Percentiles rank a stretch among this genome's conserved stretches.
phyloP scores from a whole-genome alignment of 53 echinoderm and acorn worm genomes.

The Luidia sarsii region DNA sequence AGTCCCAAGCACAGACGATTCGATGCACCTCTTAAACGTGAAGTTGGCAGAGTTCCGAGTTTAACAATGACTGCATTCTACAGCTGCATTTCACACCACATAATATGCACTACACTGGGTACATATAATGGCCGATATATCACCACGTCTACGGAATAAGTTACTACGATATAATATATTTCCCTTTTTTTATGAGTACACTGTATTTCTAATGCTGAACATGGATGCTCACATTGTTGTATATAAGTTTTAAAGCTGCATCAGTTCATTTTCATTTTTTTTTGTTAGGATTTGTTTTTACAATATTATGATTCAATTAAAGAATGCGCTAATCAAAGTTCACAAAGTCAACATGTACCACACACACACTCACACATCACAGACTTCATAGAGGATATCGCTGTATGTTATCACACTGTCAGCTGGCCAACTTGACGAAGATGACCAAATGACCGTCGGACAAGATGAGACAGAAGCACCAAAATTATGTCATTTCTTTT shows the following conservation, averaged over 20 bases:
- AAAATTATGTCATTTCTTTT: background rate
- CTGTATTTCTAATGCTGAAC: conserved; percentile 15
- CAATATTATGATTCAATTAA: background rate
- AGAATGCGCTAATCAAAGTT: background rate
- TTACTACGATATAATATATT: conserved; percentile 10
- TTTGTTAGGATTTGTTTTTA: too few species aligned
- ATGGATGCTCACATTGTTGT: conserved; percentile 5
- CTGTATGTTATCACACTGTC: conserved; percentile 13
- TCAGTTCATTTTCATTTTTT: background rate
- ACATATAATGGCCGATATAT: background rate
- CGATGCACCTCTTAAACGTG: too few species aligned
- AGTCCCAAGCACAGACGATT: too few species aligned
- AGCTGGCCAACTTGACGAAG: background rate
- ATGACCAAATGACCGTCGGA: background rate
- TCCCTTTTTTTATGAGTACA: background rate
- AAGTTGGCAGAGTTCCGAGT: too few species aligned
- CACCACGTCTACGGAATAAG: background rate
- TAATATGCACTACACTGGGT: conserved; percentile 32
- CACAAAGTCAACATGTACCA: background rate
- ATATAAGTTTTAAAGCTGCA: background rate
- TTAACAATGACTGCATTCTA: too few species aligned
- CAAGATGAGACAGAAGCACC: background rate
- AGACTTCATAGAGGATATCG: background rate
- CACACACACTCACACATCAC: conserved; percentile 24
- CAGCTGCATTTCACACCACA: background rate